phyloP scores from a whole-genome alignment of 2,797 vertebrate species.

The Cyprinodon diabolis region DNA sequence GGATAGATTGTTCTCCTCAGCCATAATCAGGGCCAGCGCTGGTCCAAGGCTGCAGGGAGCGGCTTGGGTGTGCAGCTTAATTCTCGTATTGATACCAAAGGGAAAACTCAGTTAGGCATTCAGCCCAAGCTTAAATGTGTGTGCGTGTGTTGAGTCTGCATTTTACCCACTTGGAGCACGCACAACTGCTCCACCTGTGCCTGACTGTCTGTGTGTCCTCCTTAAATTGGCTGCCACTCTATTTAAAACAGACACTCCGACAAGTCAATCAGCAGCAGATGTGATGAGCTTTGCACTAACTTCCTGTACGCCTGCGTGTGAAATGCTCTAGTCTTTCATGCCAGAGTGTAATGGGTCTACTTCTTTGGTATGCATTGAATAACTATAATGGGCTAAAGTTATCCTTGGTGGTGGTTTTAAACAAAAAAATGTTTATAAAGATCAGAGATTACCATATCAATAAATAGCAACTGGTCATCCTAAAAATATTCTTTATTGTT shows the following conservation, averaged over 20 bases:
- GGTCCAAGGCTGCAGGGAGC: constrained; percentile 63
- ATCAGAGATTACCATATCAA: too few relatives aligned
- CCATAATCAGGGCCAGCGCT: constrained; percentile 58
- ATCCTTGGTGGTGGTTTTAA: too few relatives aligned
- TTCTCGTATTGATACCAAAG: constrained; percentile 48
- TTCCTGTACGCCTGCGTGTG: constrained; percentile 70
- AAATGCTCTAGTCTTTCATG: constrained; percentile 63
- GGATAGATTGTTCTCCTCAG: constrained; percentile 70
- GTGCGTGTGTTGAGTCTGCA: constrained; percentile 27
- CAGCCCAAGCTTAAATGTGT: constrained; percentile 45
- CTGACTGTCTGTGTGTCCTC: constrained; percentile 56
- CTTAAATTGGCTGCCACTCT: constrained; percentile 56
- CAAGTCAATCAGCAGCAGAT: constrained; percentile 56
- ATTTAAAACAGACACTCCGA: constrained; percentile 59
- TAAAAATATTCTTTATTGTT: too few relatives aligned
- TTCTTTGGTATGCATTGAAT: constrained; percentile 48
- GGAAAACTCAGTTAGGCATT: constrained; percentile 61
- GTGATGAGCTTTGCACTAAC: constrained; percentile 62
- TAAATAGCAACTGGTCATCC: too few relatives aligned
- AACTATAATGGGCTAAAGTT: too few relatives aligned
- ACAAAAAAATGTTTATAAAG: too few relatives aligned
- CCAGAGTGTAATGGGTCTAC: constrained; percentile 64
- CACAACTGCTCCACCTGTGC: constrained; percentile 32
- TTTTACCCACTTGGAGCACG: constrained; percentile 28
- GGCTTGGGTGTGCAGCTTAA: constrained; percentile 69